Percentiles rank a stretch among this genome's conserved stretches.
Evolutionary conservation across 2,113 vertebrate species (phyloP).

Genomic region (Zosterops lateralis): DNA sequence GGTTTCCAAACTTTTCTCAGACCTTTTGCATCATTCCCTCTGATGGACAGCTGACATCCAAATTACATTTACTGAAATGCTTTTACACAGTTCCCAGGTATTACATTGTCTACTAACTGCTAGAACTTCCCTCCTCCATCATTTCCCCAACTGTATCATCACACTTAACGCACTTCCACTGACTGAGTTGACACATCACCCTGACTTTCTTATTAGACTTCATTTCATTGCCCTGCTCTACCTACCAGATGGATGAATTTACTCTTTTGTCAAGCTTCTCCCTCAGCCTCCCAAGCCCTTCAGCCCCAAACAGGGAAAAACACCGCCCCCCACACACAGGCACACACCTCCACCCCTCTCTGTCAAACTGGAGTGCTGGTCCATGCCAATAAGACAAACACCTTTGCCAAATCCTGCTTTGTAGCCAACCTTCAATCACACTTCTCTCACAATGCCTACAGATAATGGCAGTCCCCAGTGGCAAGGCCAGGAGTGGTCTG

Average conservation of each 20-base stretch:
- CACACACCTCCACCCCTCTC: rapidly evolving
- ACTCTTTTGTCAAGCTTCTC: not conserved
- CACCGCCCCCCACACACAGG: rapidly evolving
- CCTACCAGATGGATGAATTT: not conserved
- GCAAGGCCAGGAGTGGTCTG: not conserved
- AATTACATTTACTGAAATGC: not conserved
- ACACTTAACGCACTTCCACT: not conserved
- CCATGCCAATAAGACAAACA: not conserved
- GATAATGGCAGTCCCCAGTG: not conserved
- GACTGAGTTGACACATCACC: not conserved
- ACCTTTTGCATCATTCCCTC: not conserved
- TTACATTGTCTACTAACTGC: not conserved
- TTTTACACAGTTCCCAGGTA: not conserved
- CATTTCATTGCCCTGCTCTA: not conserved
- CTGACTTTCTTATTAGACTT: not conserved
- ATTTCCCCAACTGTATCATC: not conserved
- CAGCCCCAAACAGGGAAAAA: not conserved
- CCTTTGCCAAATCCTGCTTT: not conserved
- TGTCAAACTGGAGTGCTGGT: not conserved
- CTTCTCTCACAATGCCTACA: not conserved
- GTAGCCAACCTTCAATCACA: not conserved
- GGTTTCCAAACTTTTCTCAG: not conserved
- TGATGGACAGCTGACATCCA: not conserved
- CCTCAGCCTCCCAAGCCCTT: not conserved
- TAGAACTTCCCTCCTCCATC: not conserved